Conservation (phyloP, 1,140 invertebrate species). For the Rhagoletis zephyria region DNA sequence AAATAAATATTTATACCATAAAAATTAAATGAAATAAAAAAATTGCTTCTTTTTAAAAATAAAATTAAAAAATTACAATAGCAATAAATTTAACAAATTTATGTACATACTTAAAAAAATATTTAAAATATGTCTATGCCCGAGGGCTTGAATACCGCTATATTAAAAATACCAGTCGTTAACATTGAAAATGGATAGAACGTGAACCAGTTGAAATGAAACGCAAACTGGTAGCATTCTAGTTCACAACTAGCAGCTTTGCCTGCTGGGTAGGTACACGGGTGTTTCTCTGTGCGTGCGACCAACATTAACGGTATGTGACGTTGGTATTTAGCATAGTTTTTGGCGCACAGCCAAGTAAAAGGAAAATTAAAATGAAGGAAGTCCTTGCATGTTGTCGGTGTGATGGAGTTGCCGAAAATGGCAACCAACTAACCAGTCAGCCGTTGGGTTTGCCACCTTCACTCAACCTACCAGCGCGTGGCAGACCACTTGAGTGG, state of each 20-base stretch:
- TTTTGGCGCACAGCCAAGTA: conserved; percentile 24
- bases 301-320: neutral
- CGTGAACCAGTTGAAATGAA: no score
- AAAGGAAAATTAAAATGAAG: conserved; percentile 29
- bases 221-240: no score
- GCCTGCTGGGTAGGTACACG: neutral
- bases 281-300: neutral
- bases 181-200: no score
- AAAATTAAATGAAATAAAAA: no score
- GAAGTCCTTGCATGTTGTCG: conserved; percentile 1
- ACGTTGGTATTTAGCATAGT: neutral
- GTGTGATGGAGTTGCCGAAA: conserved; percentile 31
- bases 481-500: neutral
- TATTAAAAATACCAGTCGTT: no score
- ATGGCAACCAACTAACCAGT: neutral
- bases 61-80: no score
- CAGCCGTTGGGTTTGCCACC: neutral
- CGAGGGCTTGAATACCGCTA: neutral
- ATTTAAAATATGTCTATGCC: neutral
- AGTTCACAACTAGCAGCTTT: no score
- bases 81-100: no score
- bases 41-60: no score
- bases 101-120: no score
- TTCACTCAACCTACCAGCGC: neutral
- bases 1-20: no score